These are phyloP conservation scores for Diaprepes abbreviatus DNA, from an alignment of 2,888 invertebrate genomes.

Conservation along the genomic window DNA sequence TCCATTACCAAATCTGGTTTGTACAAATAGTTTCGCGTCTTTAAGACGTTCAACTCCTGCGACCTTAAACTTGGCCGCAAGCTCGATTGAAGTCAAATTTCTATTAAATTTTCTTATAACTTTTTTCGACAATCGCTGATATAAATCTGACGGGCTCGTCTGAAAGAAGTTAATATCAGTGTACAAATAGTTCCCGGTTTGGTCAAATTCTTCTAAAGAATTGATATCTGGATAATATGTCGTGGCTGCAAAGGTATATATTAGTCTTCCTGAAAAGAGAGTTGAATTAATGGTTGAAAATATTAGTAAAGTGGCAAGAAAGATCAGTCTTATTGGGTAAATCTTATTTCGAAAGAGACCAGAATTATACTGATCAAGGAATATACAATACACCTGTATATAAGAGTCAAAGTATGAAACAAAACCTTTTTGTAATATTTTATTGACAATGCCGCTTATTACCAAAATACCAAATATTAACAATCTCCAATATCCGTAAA, in stretches of 20 bases:
- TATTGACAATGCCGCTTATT: neutral
- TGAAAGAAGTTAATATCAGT: constrained; percentile 58
- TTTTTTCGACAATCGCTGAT: constrained; percentile 32
- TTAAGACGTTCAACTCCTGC: constrained; percentile 19
- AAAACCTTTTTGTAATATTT: neutral
- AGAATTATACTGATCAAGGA: neutral
- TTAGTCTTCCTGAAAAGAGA: constrained; percentile 65
- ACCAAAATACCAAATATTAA: neutral
- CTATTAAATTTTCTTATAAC: constrained; percentile 9
- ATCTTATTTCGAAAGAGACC: neutral
- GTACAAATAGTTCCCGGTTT: constrained; percentile 63
- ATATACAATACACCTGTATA: constrained; percentile 9
- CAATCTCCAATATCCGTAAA: neutral
- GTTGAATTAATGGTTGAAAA: constrained; percentile 57
- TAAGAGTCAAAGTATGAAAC: neutral
- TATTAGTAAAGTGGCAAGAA: neutral
- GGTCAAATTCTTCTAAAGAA: constrained; percentile 65
- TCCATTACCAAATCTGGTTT: constrained; percentile 59
- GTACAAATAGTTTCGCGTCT: constrained; percentile 56
- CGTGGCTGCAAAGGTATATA: constrained; percentile 64
- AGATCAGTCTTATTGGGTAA: neutral
- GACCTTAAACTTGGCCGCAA: constrained; percentile 45
- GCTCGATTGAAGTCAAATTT: constrained; percentile 39
- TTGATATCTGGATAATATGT: constrained; percentile 67
- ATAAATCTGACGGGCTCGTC: constrained; percentile 29